Conservation (phyloP, 2,797 vertebrate genomes). For the Nasua narica region DNA sequence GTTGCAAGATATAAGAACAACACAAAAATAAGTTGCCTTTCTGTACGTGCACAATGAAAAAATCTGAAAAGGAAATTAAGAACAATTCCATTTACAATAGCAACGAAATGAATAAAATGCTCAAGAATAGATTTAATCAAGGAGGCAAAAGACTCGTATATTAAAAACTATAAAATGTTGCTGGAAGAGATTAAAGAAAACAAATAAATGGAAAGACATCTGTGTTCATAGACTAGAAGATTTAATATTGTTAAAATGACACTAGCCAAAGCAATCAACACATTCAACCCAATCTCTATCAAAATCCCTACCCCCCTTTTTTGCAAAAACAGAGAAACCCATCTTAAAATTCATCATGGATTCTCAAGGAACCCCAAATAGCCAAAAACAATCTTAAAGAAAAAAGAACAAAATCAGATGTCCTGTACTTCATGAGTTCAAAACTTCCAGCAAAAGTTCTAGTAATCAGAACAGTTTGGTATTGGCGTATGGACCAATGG, state of each 20-base stretch:
- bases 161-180: neutral
- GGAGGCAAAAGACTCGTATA: neutral
- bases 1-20: neutral
- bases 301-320: neutral
- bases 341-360: neutral
- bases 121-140: neutral
- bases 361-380: neutral
- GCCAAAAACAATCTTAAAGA: neutral
- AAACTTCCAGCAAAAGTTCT: neutral
- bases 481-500: neutral
- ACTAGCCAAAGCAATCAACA: neutral
- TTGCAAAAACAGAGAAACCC: neutral
- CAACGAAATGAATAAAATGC: neutral
- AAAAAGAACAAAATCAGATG: neutral
- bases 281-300: neutral
- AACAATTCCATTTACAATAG: neutral
- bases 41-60: neutral
- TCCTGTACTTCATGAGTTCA: neutral
- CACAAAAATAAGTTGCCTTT: neutral
- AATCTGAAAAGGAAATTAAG: neutral
- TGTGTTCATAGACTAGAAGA: neutral
- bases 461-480: neutral
- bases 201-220: neutral
- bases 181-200: neutral
- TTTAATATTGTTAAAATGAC: neutral